Evolutionary conservation across 2,113 vertebrate species (phyloP).

Genomic region (Sorex araneus): DNA sequence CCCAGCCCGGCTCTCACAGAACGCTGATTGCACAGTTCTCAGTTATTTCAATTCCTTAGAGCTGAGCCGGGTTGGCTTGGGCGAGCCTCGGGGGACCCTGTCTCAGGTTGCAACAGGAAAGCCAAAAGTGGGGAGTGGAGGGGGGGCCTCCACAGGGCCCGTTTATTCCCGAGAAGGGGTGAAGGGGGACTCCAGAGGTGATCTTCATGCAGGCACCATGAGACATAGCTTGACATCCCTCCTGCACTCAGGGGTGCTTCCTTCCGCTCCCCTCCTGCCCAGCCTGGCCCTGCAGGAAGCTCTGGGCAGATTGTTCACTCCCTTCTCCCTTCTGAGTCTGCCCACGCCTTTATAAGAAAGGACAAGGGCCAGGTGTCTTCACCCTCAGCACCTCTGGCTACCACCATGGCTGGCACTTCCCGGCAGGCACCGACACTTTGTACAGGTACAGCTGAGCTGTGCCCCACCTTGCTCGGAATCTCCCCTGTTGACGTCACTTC

Average conservation of each 20-base stretch:
- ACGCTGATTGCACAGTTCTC: too few relatives aligned
- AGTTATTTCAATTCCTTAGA: too few relatives aligned
- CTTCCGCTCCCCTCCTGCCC: not conserved
- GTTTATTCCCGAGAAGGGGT: not conserved
- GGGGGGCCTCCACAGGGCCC: not conserved
- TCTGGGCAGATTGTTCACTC: too few relatives aligned
- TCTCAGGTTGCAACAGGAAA: too few relatives aligned
- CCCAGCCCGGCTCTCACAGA: too few relatives aligned
- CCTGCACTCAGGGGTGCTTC: rapidly evolving
- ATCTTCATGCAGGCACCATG: not conserved
- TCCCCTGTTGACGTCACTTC: not conserved
- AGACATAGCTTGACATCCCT: too few relatives aligned
- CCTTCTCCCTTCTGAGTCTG: not conserved
- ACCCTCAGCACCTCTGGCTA: not conserved
- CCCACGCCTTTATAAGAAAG: not conserved
- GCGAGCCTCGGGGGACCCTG: not conserved
- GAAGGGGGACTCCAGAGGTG: not conserved
- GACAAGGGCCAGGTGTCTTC: not conserved
- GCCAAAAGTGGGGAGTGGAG: not conserved
- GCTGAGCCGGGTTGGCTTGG: too few relatives aligned
- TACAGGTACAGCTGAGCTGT: rapidly evolving
- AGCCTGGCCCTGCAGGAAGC: not conserved
- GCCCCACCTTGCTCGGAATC: not conserved
- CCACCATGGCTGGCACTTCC: not conserved
- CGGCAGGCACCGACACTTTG: too few relatives aligned